phyloP scores from a whole-genome alignment of 2,888 invertebrate species.

The Drosophila suboccidentalis region DNA sequence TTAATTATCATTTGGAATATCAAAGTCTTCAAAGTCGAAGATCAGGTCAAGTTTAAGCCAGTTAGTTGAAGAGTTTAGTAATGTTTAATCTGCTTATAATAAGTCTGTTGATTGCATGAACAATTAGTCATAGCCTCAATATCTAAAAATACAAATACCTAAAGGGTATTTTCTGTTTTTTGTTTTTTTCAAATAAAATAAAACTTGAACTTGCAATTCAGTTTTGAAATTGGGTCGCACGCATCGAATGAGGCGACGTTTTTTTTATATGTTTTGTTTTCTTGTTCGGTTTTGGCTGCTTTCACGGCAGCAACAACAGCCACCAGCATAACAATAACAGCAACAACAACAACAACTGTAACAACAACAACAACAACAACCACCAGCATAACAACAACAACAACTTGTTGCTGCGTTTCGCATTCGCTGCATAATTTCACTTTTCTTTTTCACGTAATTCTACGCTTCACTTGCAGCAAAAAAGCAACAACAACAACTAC shows the following conservation, averaged over 20 bases:
- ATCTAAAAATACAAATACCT: neutral
- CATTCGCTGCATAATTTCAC: conserved; percentile 75
- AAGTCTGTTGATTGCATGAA: conserved; percentile 6
- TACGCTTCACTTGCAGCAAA: conserved; percentile 75
- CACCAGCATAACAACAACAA: conserved; percentile 26
- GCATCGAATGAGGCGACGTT: conserved; percentile 65
- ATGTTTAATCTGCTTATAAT: no score
- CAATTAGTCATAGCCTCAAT: conserved; percentile 11
- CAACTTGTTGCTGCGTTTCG: conserved; percentile 49
- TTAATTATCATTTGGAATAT: no score
- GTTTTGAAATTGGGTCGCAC: conserved; percentile 76
- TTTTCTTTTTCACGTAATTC: conserved; percentile 78
- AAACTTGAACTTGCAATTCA: conserved; percentile 80
- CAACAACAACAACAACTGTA: neutral
- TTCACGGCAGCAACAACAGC: conserved; percentile 63
- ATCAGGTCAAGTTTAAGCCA: no score
- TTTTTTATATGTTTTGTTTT: neutral
- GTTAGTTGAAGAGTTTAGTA: no score
- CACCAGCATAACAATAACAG: neutral
- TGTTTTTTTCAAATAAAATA: conserved; percentile 24
- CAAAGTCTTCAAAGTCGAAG: no score
- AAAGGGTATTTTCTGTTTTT: conserved; percentile 48
- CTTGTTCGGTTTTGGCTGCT: conserved; percentile 52
- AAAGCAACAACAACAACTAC: conserved; percentile 15
- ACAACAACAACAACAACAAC: conserved; percentile 29